phyloP scores from a whole-genome alignment of 2,113 vertebrate genomes.

The Genyomyrus donnyi region DNA sequence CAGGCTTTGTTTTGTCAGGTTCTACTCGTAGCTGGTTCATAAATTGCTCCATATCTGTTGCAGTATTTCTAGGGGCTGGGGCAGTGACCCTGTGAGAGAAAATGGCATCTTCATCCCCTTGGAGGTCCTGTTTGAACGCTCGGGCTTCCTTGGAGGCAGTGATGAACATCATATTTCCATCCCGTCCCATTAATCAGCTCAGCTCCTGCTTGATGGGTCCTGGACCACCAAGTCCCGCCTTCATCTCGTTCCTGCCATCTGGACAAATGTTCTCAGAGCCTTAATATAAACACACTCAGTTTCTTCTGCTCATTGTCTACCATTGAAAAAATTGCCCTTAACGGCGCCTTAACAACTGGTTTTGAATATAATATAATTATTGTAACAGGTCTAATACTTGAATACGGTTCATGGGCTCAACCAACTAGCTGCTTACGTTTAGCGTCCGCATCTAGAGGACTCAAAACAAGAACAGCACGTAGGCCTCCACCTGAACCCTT shows the following conservation, averaged over 20 bases:
- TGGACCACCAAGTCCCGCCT: not conserved
- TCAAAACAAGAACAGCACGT: not conserved
- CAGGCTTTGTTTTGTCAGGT: not conserved
- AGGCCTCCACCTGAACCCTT: not conserved
- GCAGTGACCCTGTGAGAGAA: not conserved
- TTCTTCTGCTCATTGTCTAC: not conserved
- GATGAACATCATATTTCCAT: not conserved
- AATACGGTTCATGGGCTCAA: not conserved
- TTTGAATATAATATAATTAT: not conserved
- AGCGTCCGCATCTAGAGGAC: not conserved
- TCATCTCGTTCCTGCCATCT: not conserved
- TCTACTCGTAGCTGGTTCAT: not conserved
- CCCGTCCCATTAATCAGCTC: not conserved
- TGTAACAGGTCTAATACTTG: not conserved
- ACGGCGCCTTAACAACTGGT: not conserved
- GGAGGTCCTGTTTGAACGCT: not conserved
- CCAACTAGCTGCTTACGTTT: not conserved
- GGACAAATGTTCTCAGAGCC: not conserved
- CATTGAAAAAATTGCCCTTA: not conserved
- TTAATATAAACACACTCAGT: not conserved
- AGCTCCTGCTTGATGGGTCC: not conserved
- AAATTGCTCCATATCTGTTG: not conserved
- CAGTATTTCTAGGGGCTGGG: not conserved
- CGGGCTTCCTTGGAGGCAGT: not conserved
- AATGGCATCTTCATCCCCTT: not conserved